Percentiles rank a stretch among this genome's conserved stretches.
Conservation (phyloP, 2,797 vertebrate species). For the Chrysocyon brachyurus region DNA sequence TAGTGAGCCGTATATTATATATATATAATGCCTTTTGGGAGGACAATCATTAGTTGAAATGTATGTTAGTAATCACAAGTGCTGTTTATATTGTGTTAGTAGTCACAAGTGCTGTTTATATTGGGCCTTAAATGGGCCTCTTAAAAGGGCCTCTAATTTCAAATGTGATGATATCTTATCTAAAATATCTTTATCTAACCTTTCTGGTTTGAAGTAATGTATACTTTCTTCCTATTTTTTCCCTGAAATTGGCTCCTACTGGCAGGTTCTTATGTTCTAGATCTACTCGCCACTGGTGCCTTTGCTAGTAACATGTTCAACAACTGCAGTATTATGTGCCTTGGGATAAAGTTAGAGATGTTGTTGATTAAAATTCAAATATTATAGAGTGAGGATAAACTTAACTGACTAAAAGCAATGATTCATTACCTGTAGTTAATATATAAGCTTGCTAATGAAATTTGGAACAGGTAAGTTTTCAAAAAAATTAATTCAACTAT, state of each 20-base stretch:
- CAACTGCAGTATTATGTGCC: neutral
- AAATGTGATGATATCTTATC: neutral
- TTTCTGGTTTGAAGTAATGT: neutral
- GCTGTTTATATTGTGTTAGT: too few species aligned
- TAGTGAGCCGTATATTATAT: too few species aligned
- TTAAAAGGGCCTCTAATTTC: neutral
- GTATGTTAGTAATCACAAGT: too few species aligned
- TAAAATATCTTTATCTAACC: neutral
- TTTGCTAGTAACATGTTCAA: neutral
- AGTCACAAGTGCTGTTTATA: too few species aligned
- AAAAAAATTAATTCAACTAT: neutral
- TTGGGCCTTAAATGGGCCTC: neutral
- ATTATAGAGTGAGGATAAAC: neutral
- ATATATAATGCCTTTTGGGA: neutral
- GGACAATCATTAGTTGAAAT: neutral
- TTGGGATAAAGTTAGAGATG: neutral
- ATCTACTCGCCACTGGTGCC: neutral
- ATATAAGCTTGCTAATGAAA: neutral
- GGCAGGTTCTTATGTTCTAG: neutral
- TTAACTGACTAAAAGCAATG: neutral
- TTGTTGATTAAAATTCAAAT: constrained; percentile 3
- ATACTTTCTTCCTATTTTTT: neutral
- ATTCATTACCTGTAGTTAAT: neutral
- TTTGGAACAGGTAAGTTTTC: neutral
- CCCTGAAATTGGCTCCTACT: neutral